Percentiles rank a stretch among this genome's conserved stretches.
These are phyloP conservation scores for Sinhomidia bicolor DNA, from an alignment of 2,888 invertebrate genomes.

Conservation along the genomic window DNA sequence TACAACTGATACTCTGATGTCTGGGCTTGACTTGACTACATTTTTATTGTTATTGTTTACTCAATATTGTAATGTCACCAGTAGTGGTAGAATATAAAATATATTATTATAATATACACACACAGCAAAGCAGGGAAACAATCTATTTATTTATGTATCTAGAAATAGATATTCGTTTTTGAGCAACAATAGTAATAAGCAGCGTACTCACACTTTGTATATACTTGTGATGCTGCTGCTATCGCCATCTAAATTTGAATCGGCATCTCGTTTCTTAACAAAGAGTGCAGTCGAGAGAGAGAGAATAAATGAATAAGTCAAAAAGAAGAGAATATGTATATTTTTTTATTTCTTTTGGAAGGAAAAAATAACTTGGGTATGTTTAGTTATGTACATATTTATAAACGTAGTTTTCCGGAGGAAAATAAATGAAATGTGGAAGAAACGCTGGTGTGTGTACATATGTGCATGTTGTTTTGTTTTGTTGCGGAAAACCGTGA, in stretches of 20 bases:
- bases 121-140: too few species aligned
- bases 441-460: background rate
- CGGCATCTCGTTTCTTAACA: background rate
- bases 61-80: background rate
- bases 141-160: too few species aligned
- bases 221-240: too few species aligned
- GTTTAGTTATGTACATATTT: background rate
- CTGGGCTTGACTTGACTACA: background rate
- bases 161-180: too few species aligned
- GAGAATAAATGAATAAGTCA: too few species aligned
- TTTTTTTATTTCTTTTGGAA: too few species aligned
- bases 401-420: background rate
- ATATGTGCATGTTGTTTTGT: background rate
- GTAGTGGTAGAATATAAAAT: background rate
- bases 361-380: background rate
- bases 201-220: too few species aligned
- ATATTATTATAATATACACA: too few species aligned
- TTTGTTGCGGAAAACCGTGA: too few species aligned
- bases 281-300: too few species aligned
- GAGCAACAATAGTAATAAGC: too few species aligned
- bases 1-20: background rate
- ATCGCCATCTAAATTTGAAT: background rate
- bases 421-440: background rate
- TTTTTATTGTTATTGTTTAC: slow-evolving; percentile 26
- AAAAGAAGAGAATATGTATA: background rate